Evolutionary conservation across 2,888 invertebrate species (phyloP).

Genomic region (Diaphora mendica): DNA sequence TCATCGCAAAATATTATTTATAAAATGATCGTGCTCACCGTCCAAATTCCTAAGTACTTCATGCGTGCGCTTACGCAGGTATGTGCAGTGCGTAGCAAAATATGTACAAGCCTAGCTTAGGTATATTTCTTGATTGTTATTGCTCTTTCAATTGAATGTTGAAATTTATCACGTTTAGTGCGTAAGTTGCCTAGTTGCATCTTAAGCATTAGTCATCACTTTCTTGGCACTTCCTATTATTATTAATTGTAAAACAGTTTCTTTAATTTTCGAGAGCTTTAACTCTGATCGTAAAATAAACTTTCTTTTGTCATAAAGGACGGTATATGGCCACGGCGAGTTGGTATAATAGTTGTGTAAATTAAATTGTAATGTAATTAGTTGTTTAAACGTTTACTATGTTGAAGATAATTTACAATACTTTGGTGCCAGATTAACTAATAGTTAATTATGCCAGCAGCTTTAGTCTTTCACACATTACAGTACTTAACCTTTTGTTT

Average conservation of each 20-base stretch:
- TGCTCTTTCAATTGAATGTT: constrained; percentile 30
- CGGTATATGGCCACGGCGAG: neutral
- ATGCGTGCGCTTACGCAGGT: constrained; percentile 8
- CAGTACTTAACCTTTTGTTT: neutral
- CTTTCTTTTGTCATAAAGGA: neutral
- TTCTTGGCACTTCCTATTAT: constrained; percentile 26
- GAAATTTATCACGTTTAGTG: constrained; percentile 36
- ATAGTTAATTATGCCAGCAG: neutral
- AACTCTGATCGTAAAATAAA: neutral
- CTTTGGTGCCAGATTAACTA: neutral
- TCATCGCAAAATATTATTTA: neutral
- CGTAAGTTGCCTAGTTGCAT: constrained; percentile 3
- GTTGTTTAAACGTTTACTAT: neutral
- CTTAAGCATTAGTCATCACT: constrained; percentile 16
- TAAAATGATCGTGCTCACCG: neutral
- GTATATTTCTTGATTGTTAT: constrained; percentile 32
- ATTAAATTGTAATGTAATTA: neutral
- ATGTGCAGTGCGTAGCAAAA: constrained; percentile 8
- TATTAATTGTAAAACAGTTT: constrained; percentile 25
- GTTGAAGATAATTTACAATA: neutral
- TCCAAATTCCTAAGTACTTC: neutral
- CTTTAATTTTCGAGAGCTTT: constrained; percentile 18
- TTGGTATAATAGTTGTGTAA: neutral
- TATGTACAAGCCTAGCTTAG: constrained; percentile 10
- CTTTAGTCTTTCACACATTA: neutral